Evolutionary conservation across 2,888 invertebrate genomes (phyloP), one percentile per base, ranked within the genome.

Genomic region (Nomada goodeniana): DNA sequence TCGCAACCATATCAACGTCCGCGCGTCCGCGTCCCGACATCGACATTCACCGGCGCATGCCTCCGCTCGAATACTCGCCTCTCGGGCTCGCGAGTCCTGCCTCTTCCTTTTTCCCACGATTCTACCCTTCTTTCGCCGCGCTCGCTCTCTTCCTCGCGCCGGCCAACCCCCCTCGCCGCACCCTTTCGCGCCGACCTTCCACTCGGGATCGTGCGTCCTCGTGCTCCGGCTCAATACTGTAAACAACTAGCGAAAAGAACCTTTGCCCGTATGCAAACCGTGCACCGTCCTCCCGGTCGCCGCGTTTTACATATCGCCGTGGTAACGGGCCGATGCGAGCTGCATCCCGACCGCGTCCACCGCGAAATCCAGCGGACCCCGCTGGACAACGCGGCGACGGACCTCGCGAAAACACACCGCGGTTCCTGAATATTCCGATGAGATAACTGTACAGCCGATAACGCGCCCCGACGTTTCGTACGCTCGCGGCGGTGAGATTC

Each of bases 21-120:
- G 79, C 73, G 81, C 84, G 82, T 83, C 85, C 86, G 71, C 82
- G 86, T 85, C 86, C 83, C 85, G 80, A 86, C 86, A 88, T 88
- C 88, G 84, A 89, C 85, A 82, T 88, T 86, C 84, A 88, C 83
- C 80, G 85, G 61, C 74, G 80, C 86, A 87, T 81, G 80, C 83
- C 83, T 78, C 77, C 65, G 77, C 71, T 82, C 69, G 79, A 86
- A 86, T 84, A 73, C 82, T 63, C 76, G 57, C 57, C 74, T 63
- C 50, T 74, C 68, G 74, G 61, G 42, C 20, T 67, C 36, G 52
- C 81, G 61, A 71, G 75, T 26, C 53, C 57, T 26, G 59, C 67
- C 69, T 65, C 55, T 29, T 60, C 23, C 65, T 64, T 74, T 60
- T 55, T 29, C 59, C 52, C 63, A 47, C 23, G 47, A 44, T 57